A percentile compares a stretch with the other conserved stretches of the same genome.
phyloP scores from a whole-genome alignment of 2,797 vertebrate species.

The Siniperca obscura region DNA sequence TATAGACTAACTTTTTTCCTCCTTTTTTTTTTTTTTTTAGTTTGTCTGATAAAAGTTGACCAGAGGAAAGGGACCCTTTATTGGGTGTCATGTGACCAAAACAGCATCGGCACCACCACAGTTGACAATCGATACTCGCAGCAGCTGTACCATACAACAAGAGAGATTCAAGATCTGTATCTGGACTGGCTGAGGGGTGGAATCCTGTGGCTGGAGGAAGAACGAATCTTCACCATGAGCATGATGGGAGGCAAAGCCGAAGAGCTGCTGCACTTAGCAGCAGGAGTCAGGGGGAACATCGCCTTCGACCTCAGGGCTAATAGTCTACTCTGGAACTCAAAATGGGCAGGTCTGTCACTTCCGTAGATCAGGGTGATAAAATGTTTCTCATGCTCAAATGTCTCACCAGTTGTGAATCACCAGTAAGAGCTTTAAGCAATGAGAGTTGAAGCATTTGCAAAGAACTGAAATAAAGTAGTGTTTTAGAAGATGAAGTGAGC shows the following conservation, averaged over 20 bases:
- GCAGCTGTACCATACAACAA: constrained; percentile 80
- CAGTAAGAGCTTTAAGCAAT: not conserved
- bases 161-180: constrained; percentile 81
- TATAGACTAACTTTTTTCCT: not conserved
- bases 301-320: constrained; percentile 86
- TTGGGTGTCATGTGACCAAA: constrained; percentile 89
- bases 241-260: constrained; percentile 76
- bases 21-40: constrained; percentile 70
- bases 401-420: not conserved
- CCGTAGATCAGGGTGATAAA: not conserved
- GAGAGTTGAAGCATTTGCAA: not conserved
- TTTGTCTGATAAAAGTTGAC: constrained; percentile 88
- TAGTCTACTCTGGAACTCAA: constrained; percentile 88
- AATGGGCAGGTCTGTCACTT: constrained; percentile 77
- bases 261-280: constrained; percentile 81
- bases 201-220: constrained; percentile 88
- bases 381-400: not conserved
- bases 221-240: constrained; percentile 83
- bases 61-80: constrained; percentile 85
- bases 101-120: constrained; percentile 79
- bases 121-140: constrained; percentile 34
- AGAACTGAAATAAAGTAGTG: not conserved
- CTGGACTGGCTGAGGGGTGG: constrained; percentile 87
- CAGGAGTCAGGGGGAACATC: constrained; percentile 64
- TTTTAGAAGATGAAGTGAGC: not conserved